Base-by-base conservation (phyloP, 2,888 invertebrate species). In the Stegophylla sp. region DNA sequence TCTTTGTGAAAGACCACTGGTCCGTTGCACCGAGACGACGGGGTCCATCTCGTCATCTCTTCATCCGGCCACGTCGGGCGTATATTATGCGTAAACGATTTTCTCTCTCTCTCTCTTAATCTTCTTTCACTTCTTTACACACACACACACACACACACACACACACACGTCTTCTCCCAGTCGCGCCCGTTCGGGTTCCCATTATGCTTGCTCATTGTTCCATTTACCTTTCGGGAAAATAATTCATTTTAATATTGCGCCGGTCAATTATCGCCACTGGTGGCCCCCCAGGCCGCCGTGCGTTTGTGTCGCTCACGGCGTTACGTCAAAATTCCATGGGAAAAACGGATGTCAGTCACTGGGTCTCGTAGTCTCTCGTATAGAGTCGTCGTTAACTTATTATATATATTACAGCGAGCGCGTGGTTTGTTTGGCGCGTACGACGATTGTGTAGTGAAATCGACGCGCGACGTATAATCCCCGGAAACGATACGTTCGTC, bases 1-100 rank as follows among this genome's bases (percentile, higher is more conserved):
- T 79, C 69, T 69, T 79, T 79, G 79, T 79, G 63, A 79, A 79
- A 79, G 79, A 79, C 79, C 79, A 79, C 79, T 63, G 79, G 79
- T 79, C 79, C 79, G 79, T 79, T 51, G 61, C 71, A 48, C 71
- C 79, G n/a, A n/a, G n/a, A n/a, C n/a, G 41, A 51, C 71, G 79
- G 79, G n/a, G 79, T 79, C 79, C 79, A 79, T 77, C n/a, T n/a
- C n/a, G n/a, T n/a, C 77, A 28, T 79, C 61, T 79, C 79, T 71
- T 79, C 79, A 71, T 79, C 79, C 79, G 79, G 79, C 79, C 59
- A 13, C 34, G 34, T 34, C 34, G 34, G 4, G 53, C 28, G 71
- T 12, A 79, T 79, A 76, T 66, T 12, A 71, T 79, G 61, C 79
- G 34, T 28, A 9, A 71, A 63, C 51, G 23, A 26, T 56, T 66